Evolutionary conservation across 2,888 invertebrate species (phyloP).

Genomic region (Leucoma salicis): DNA sequence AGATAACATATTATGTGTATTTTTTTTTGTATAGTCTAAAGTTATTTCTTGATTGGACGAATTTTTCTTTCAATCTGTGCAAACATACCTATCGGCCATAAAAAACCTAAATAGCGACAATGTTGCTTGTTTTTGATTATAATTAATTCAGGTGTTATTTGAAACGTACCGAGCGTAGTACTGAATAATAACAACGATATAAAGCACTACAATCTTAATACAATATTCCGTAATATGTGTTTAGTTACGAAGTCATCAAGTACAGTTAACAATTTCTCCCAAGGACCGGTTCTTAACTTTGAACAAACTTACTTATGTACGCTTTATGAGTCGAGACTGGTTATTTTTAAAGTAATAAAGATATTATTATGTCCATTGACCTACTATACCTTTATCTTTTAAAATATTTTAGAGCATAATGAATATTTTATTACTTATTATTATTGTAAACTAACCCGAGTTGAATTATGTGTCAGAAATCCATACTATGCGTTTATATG

Average conservation of each 20-base stretch:
- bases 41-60: no score
- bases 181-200: slow-evolving; percentile 15
- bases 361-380: slow-evolving; percentile 37
- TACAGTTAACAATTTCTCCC: slow-evolving; percentile 77
- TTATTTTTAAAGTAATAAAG: slow-evolving; percentile 45
- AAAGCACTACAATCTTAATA: slow-evolving; percentile 25
- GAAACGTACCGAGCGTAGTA: slow-evolving; percentile 5
- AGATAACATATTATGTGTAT: no score
- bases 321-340: slow-evolving; percentile 58
- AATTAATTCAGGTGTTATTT: neutral
- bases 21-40: no score
- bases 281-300: slow-evolving; percentile 66
- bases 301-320: slow-evolving; percentile 65
- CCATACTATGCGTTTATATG: no score
- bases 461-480: no score
- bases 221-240: slow-evolving; percentile 55
- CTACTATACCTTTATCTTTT: slow-evolving; percentile 21
- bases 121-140: neutral
- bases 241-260: slow-evolving; percentile 72
- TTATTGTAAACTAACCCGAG: no score
- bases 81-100: no score
- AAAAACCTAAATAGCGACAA: no score
- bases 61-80: no score
- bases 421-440: slow-evolving; percentile 7
- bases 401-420: slow-evolving; percentile 6